Evolutionary conservation across 2,113 vertebrate genomes (phyloP).

Genomic region (Clarias magur): DNA sequence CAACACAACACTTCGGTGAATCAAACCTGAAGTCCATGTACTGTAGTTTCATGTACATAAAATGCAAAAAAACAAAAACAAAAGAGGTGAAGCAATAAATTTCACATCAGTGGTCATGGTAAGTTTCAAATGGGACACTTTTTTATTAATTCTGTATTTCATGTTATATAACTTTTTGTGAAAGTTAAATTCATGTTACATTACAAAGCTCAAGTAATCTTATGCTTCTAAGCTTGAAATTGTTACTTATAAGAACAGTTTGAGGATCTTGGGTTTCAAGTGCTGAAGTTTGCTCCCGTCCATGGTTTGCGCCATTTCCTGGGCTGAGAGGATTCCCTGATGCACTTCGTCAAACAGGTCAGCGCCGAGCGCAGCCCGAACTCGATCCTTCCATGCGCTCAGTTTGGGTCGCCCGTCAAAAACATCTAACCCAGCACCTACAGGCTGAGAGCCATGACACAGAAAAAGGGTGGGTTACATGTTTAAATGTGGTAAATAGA

Average conservation of each 20-base stretch:
- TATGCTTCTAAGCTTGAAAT: neutral
- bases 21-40: neutral
- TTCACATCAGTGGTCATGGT: neutral
- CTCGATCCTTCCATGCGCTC: conserved; percentile 70
- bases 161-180: neutral
- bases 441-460: conserved; percentile 67
- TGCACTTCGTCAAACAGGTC: conserved; percentile 75
- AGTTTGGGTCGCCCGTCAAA: conserved; percentile 74
- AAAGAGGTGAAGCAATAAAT: neutral
- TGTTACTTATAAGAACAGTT: conserved; percentile 65
- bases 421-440: conserved; percentile 73
- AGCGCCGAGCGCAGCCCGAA: conserved; percentile 67
- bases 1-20: neutral
- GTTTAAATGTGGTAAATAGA: neutral
- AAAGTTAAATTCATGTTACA: neutral
- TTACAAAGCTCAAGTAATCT: neutral
- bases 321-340: conserved; percentile 58
- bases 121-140: neutral
- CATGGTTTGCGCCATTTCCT: conserved; percentile 57
- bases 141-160: neutral
- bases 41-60: neutral
- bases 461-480: neutral
- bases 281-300: conserved; percentile 61
- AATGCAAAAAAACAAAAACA: neutral
- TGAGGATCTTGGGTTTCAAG: conserved; percentile 68